Evolutionary conservation across 2,113 vertebrate genomes (phyloP).

Genomic region (Myrmecobius fasciatus): DNA sequence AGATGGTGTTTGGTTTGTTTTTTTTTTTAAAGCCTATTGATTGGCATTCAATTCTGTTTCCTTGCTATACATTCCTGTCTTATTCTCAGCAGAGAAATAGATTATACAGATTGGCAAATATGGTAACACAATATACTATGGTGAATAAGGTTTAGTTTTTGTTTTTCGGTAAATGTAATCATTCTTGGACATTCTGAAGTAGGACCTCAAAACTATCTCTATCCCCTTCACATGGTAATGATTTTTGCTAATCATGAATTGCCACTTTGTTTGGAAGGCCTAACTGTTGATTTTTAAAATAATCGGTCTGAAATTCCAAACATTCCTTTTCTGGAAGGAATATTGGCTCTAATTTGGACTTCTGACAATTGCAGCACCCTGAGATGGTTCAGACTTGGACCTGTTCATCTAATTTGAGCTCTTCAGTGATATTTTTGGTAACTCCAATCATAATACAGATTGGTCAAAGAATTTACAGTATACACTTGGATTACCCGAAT

Average conservation of each 20-base stretch:
- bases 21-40: not conserved
- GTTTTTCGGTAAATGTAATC: constrained; percentile 28
- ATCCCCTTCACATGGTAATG: constrained; percentile 7
- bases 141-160: not conserved
- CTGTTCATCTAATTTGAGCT: not conserved
- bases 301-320: constrained; percentile 6
- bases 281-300: not conserved
- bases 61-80: not conserved
- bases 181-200: constrained; percentile 44
- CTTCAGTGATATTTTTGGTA: not conserved
- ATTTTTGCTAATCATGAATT: not conserved
- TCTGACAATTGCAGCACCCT: constrained; percentile 44
- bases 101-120: not conserved
- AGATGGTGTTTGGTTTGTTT: too few relatives aligned
- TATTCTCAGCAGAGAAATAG: not conserved
- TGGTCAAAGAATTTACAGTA: not conserved
- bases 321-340: not conserved
- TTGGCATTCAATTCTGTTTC: not conserved
- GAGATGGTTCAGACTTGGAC: constrained; percentile 45
- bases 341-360: constrained; percentile 53
- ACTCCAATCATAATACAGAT: not conserved
- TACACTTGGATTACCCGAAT: not conserved
- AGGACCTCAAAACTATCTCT: not conserved
- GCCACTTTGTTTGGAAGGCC: not conserved
- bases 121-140: not conserved